Percentiles rank a stretch among this genome's conserved stretches.
phyloP scores from a whole-genome alignment of 1,140 invertebrate genomes.

The Saccostrea echinata region DNA sequence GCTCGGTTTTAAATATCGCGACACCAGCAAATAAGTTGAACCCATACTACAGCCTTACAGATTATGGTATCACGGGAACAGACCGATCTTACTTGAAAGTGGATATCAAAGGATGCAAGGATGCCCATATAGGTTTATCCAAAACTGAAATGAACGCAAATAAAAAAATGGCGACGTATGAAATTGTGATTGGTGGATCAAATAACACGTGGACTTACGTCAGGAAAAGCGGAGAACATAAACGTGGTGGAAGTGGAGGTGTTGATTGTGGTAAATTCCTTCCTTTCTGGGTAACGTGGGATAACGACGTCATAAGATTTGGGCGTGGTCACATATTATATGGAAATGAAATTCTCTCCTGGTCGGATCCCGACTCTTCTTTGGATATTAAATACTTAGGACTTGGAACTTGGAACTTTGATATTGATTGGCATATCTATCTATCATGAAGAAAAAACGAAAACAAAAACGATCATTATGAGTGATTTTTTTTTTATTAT shows the following conservation, averaged over 20 bases:
- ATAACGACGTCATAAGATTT: neutral
- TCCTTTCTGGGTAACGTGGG: neutral
- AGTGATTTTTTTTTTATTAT: no score
- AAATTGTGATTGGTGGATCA: slow-evolving; percentile 11
- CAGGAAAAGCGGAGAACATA: neutral
- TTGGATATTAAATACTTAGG: neutral
- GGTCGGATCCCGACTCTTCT: neutral
- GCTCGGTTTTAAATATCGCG: neutral
- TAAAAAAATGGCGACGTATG: neutral
- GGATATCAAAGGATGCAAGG: slow-evolving; percentile 9
- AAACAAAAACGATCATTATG: no score
- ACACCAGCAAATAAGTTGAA: neutral
- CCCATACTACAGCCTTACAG: neutral
- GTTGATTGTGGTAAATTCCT: neutral
- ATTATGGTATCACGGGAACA: neutral
- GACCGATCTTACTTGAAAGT: neutral
- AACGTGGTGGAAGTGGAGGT: neutral
- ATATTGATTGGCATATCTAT: neutral
- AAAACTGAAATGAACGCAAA: neutral
- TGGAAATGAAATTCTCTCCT: neutral
- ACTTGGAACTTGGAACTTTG: neutral
- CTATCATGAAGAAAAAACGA: neutral
- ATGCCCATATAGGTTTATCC: neutral
- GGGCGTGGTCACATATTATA: neutral
- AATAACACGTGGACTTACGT: neutral